Base-by-base conservation (phyloP, 1,140 invertebrate genomes). In the Drosophila sp. region DNA sequence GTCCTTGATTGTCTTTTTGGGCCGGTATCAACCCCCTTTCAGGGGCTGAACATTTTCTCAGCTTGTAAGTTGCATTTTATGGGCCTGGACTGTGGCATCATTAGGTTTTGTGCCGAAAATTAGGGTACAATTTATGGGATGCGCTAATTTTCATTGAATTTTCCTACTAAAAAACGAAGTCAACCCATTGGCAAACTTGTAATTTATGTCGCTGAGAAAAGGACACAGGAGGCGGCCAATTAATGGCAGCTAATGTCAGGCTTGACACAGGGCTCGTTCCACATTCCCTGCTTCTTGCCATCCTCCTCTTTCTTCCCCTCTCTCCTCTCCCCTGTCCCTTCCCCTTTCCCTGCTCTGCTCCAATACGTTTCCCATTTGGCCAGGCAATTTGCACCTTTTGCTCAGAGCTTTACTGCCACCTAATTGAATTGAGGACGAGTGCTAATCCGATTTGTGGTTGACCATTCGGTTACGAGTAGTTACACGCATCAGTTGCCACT, bases 91-190 rank as follows among this genome's bases (percentile, higher is more conserved):
- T 78, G 76, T 76, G 73, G 80, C 78, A 82, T 72, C 80, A 78
- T 83, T 80, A 87, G 70, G 66, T 64, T 66, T 13, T 40, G 36
- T 41, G 41, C 67, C 77, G 66, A 71, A 86, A 87, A 86, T 86
- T 86, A 86, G 83, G 78, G 83, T 87, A 82, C 77, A 87, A 82
- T 87, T 87, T 86, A 86, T 86, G 78, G 80, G 80, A 80, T 80
- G 81, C 77, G 81, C 81, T 87, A 87, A 84, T 84, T 84, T 84
- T 76, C 50, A 64, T 78, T 78, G 82, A 81, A 79, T 69, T 70
- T 65, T 67, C 54, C 50, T 72, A 58, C 51, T 34, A 72, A 65
- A 72, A 72, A 62, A 59, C 11, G 7, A 46, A 48, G 43, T 41
- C 67, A 71, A 56, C 61, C 61, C 67, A 64, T 71, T 71, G 53